Evolutionary conservation across 2,888 invertebrate genomes (phyloP).

Genomic region (Ommatoiulus sabulosus): DNA sequence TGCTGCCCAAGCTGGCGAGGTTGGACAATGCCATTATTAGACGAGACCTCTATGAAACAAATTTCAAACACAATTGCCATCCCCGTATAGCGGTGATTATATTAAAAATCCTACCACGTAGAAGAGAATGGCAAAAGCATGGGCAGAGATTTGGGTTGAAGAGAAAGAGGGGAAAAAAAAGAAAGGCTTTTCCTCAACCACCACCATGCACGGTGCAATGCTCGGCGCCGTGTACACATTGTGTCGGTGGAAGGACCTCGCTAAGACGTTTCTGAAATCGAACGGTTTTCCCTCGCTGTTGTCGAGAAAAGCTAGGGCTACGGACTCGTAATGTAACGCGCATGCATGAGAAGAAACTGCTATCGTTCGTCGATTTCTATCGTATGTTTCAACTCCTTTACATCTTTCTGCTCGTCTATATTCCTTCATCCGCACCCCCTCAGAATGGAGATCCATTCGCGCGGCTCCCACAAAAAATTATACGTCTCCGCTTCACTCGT

Average conservation of each 20-base stretch:
- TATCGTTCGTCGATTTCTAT: slow-evolving; percentile 49
- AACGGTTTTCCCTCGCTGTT: slow-evolving; percentile 34
- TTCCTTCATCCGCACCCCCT: slow-evolving; percentile 31
- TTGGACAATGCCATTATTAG: not conserved
- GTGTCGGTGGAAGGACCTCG: not conserved
- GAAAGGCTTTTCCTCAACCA: not conserved
- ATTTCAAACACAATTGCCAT: slow-evolving; percentile 30
- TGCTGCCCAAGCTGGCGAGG: not conserved
- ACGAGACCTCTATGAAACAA: slow-evolving; percentile 20
- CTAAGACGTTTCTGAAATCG: slow-evolving; percentile 46
- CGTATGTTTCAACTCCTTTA: slow-evolving; percentile 49
- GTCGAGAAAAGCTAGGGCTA: slow-evolving; percentile 23
- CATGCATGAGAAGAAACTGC: slow-evolving; percentile 49
- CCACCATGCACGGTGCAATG: not conserved
- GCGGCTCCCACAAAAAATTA: slow-evolving; percentile 6
- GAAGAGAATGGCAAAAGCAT: slow-evolving; percentile 12
- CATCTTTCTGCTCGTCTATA: slow-evolving; percentile 19
- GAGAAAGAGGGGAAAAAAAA: not conserved
- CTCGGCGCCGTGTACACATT: not conserved
- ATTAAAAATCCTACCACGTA: slow-evolving; percentile 36
- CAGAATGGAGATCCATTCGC: slow-evolving; percentile 37
- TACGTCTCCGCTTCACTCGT: slow-evolving; percentile 29
- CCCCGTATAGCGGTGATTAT: not conserved
- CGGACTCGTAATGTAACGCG: slow-evolving; percentile 18
- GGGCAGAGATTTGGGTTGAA: slow-evolving; percentile 2